Percentiles rank a stretch among this genome's conserved stretches.
Conservation (phyloP, 2,113 vertebrate genomes). For the Tupaia chinensis region DNA sequence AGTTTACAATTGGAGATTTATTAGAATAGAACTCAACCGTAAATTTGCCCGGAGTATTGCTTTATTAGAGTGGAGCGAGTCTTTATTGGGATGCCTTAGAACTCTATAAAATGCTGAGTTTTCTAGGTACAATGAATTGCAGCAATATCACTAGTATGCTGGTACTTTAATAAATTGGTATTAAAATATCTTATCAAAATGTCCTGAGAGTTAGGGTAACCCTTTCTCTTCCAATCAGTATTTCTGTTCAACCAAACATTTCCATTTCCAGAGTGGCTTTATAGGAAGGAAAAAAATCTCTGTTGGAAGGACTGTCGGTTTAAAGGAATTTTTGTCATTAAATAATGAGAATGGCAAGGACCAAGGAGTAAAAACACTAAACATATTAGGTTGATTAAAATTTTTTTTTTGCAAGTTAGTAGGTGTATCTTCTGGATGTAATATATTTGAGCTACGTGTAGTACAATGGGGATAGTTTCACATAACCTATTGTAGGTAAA, state of each 20-base stretch:
- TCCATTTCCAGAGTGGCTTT: conserved; percentile 79
- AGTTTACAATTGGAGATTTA: conserved; percentile 96
- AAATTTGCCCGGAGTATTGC: conserved; percentile 93
- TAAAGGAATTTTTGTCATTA: conserved; percentile 55
- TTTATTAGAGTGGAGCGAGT: conserved; percentile 93
- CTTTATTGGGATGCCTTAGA: conserved; percentile 93
- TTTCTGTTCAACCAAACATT: conserved; percentile 78
- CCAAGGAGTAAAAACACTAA: conserved; percentile 54
- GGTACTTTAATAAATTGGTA: conserved; percentile 93
- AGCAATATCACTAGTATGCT: conserved; percentile 91
- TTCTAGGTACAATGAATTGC: conserved; percentile 92
- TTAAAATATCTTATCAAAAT: conserved; percentile 94
- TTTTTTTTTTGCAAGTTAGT: not conserved
- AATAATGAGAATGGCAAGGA: conserved; percentile 43
- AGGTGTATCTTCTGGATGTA: not conserved
- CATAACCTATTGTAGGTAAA: not conserved
- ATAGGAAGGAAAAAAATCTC: conserved; percentile 64
- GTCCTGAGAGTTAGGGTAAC: conserved; percentile 90
- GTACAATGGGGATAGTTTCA: not conserved
- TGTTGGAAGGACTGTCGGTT: conserved; percentile 31
- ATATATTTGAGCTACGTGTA: not conserved
- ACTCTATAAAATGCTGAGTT: conserved; percentile 94
- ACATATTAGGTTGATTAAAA: conserved; percentile 60
- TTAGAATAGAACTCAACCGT: conserved; percentile 94
- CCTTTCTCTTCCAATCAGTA: conserved; percentile 88